Conservation (phyloP, 2,888 invertebrate genomes). For the Pyrocoelia pectoralis region DNA sequence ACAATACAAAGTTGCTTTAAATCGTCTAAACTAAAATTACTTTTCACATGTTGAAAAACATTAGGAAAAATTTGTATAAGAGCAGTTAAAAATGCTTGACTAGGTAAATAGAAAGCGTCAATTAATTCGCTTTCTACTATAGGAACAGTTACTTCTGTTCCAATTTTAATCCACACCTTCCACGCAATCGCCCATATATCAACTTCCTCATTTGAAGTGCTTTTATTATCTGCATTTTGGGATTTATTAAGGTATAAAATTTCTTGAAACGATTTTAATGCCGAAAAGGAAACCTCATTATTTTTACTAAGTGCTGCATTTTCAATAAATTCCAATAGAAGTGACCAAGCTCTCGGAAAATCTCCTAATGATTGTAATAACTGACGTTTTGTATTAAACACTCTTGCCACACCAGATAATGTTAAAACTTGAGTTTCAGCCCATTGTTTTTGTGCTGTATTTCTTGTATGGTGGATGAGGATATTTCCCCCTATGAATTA, state of each 20-base stretch:
- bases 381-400: conserved; percentile 89
- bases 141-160: conserved; percentile 77
- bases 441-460: conserved; percentile 99
- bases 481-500: conserved; percentile 77
- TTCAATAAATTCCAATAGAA: conserved; percentile 92
- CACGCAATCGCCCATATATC: conserved; percentile 84
- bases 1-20: conserved; percentile 81
- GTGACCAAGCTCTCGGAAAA: conserved; percentile 93
- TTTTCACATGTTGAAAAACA: conserved; percentile 85
- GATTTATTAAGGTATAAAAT: conserved; percentile 77
- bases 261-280: conserved; percentile 96
- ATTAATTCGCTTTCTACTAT: conserved; percentile 54
- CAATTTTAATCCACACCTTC: conserved; percentile 89
- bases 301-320: conserved; percentile 91
- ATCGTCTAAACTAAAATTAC: conserved; percentile 73
- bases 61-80: conserved; percentile 95
- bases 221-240: conserved; percentile 56
- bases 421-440: conserved; percentile 96
- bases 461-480: conserved; percentile 96
- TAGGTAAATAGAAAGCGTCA: conserved; percentile 81
- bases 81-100: conserved; percentile 92
- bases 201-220: conserved; percentile 59
- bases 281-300: conserved; percentile 95
- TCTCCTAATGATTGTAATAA: conserved; percentile 85
- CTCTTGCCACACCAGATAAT: conserved; percentile 89